These are phyloP conservation scores for Corythornis madagascariensis DNA, from an alignment of 2,113 vertebrate species.

Conservation along the genomic window DNA sequence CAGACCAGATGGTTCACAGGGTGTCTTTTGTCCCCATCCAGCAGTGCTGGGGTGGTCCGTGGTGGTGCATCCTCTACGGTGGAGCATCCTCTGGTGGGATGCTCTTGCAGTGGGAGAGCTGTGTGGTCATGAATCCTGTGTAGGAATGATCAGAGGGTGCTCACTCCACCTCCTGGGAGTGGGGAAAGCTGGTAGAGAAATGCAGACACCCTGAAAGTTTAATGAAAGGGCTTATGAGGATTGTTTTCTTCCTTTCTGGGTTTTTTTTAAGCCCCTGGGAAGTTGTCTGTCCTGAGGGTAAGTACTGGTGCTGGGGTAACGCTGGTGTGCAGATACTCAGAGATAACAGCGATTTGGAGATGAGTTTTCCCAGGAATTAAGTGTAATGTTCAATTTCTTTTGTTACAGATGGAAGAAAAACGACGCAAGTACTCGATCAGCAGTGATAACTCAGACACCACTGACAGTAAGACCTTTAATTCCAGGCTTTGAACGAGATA, in stretches of 20 bases:
- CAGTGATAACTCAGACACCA: slow-evolving; percentile 98
- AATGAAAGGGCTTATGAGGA: rapidly evolving
- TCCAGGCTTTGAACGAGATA: slow-evolving; percentile 47
- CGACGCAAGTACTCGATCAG: slow-evolving; percentile 96
- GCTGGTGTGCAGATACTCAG: not conserved
- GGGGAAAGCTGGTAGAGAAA: not conserved
- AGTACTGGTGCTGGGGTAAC: not conserved
- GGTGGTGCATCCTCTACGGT: not conserved
- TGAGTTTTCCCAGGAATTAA: not conserved
- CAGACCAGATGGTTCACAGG: not conserved
- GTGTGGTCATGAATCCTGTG: not conserved
- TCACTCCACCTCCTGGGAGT: rapidly evolving
- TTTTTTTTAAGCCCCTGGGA: not conserved
- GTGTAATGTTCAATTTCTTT: slow-evolving; percentile 59
- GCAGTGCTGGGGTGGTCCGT: not conserved
- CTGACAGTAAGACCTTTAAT: slow-evolving; percentile 89
- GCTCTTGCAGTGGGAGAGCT: not conserved
- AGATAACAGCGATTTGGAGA: not conserved
- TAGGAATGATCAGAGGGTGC: not conserved
- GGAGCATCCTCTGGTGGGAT: not conserved
- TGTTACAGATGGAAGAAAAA: slow-evolving; percentile 96
- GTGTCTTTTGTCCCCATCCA: not conserved
- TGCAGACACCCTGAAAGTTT: not conserved
- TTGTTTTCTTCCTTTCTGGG: not conserved
- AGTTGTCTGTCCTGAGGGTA: not conserved